Evolutionary conservation across 2,113 vertebrate genomes (phyloP).

Genomic region (Pandion haliaetus): DNA sequence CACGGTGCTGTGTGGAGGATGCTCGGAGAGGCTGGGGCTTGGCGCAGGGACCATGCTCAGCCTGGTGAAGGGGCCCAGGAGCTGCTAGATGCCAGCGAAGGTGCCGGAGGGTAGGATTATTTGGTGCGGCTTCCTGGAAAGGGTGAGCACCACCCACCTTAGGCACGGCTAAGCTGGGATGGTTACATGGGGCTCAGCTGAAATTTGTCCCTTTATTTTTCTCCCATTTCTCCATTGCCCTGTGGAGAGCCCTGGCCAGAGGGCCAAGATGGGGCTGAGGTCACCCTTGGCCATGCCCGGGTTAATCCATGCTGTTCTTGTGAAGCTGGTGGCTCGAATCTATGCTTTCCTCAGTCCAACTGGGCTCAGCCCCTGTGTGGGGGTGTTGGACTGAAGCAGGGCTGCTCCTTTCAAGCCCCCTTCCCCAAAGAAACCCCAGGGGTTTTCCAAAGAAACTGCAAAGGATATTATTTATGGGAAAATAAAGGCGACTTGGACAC

Average conservation of each 20-base stretch:
- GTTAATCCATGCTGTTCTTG: not conserved
- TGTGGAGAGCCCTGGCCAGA: not conserved
- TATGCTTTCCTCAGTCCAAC: not conserved
- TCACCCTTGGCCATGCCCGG: not conserved
- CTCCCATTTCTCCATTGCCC: rapidly evolving
- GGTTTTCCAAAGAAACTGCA: not conserved
- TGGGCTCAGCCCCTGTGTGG: not conserved
- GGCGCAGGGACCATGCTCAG: not conserved
- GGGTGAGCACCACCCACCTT: not conserved
- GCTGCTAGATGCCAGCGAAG: not conserved
- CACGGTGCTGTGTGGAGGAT: not conserved
- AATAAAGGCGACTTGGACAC: not conserved
- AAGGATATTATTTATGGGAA: not conserved
- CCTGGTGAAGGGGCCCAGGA: not conserved
- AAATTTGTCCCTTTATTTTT: not conserved
- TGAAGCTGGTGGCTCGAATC: not conserved
- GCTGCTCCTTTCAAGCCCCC: not conserved
- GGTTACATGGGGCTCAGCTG: not conserved
- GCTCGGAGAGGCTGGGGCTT: not conserved
- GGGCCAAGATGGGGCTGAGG: not conserved
- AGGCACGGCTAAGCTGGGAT: not conserved
- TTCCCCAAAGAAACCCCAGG: not conserved
- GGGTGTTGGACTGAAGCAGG: not conserved
- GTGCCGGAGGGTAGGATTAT: not conserved
- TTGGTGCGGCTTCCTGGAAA: not conserved